Evolutionary conservation across 2,797 vertebrate species (phyloP).

Genomic region (Moxostoma hubbsi): DNA sequence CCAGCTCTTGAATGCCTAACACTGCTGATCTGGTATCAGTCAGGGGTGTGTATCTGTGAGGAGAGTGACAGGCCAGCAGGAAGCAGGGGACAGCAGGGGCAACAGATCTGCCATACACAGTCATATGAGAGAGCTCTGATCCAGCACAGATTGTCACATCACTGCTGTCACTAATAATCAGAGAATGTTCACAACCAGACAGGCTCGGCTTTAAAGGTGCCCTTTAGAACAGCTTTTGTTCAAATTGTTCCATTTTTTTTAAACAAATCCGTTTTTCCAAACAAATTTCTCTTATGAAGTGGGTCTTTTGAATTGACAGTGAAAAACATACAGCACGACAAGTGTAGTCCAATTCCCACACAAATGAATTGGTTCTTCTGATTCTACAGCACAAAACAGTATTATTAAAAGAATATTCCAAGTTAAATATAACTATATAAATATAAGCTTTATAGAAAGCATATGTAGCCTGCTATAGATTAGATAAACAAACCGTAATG

Average conservation of each 20-base stretch:
- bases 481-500: constrained; percentile 7
- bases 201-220: constrained; percentile 9
- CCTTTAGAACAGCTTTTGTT: background rate
- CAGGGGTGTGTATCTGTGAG: background rate
- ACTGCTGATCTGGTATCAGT: constrained; percentile 25
- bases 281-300: too few relatives aligned
- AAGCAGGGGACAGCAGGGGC: constrained; percentile 47
- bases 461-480: too few relatives aligned
- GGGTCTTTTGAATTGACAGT: too few relatives aligned
- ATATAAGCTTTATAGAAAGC: too few relatives aligned
- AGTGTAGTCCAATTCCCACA: too few relatives aligned
- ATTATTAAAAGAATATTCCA: background rate
- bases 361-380: too few relatives aligned
- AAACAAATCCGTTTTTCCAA: too few relatives aligned
- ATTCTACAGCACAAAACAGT: too few relatives aligned
- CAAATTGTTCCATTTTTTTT: too few relatives aligned
- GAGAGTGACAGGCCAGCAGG: constrained; percentile 38
- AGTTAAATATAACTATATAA: too few relatives aligned
- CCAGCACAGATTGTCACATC: constrained; percentile 46
- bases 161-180: constrained; percentile 53
- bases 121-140: constrained; percentile 40
- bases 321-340: too few relatives aligned
- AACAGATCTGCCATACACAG: constrained; percentile 34
- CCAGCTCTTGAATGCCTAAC: background rate
- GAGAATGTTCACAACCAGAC: constrained; percentile 5